Evolutionary conservation across 2,797 vertebrate species (phyloP), one percentile per base, ranked within the genome.

Genomic region (Choloepus didactylus): DNA sequence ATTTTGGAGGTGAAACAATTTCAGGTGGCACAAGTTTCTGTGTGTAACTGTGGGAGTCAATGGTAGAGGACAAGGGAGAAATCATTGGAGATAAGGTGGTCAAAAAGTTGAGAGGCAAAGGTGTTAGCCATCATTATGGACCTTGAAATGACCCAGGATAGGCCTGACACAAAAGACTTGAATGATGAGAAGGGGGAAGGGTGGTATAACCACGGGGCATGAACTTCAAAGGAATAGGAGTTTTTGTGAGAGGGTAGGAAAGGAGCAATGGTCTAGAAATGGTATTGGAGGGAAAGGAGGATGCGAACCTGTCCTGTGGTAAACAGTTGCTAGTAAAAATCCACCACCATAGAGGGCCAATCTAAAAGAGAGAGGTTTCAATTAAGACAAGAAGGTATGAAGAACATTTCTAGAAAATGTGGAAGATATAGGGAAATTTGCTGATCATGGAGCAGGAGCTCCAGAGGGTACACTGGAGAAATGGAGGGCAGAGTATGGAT

Each of bases 281-380:
- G 49, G 9, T 60, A 38, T 16, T 31, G n/a, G 41, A 44, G 56
- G 87, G 76, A 49, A 85, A 66, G 59, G 19, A 82, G 6, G 54
- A 25, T 19, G 59, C 76, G 49, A 2, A 27, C 11, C 66, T 89
- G 44, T 56, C 49, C 60, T 73, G 19, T 6, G 16, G 51, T 27
- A 67, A n/a, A 51, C 19, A 89, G n/a, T 35, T 44, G 14, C 11
- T 15, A 38, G 16, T 35, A 41, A 35, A 87, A n/a, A 81, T 35
- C 67, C 38, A 35, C 56, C 11, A 41, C 25, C 9, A 16, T 46
- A 27, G 70, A 83, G 41, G 54, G 12, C 76, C 31, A 27, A 21
- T 72, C 35, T 72, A 29, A 54, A 59, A 89, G 54, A 82, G n/a
- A 25, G 23, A 77, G 56, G 19, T 89, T 95, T 94, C n/a, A 27